phyloP scores from a whole-genome alignment of 35 echinoderm and acorn worm species.

The Apostichopus japonicus region DNA sequence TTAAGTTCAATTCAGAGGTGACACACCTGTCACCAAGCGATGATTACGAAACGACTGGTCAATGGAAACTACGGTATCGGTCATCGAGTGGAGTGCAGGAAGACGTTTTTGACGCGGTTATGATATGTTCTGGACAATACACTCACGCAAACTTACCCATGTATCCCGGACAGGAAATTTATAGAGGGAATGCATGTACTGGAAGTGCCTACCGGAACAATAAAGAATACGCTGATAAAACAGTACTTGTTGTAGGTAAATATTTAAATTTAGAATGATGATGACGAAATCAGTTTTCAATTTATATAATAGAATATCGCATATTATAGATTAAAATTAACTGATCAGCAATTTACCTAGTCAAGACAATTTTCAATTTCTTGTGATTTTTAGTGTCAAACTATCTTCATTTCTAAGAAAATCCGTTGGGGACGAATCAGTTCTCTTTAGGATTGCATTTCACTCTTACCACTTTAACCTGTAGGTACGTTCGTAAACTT shows the following conservation, averaged over 20 bases:
- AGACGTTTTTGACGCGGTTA: conserved; percentile 71
- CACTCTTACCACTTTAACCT: not conserved
- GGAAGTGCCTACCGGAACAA: conserved; percentile 55
- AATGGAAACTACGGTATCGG: conserved; percentile 49
- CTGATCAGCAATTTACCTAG: too few relatives aligned
- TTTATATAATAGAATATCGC: too few relatives aligned
- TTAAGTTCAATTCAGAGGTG: conserved; percentile 65
- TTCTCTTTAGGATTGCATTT: not conserved
- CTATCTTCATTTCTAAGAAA: not conserved
- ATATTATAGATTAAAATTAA: not conserved
- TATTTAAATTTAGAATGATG: not conserved
- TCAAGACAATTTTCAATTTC: too few relatives aligned
- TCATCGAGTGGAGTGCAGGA: not conserved
- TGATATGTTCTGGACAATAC: conserved; percentile 75
- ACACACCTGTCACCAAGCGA: conserved; percentile 20
- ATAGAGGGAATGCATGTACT: conserved; percentile 62
- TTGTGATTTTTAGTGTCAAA: too few relatives aligned
- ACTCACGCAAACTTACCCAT: conserved; percentile 58
- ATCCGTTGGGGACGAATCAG: not conserved
- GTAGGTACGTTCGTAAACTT: too few relatives aligned
- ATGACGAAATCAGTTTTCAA: too few relatives aligned
- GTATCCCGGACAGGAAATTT: conserved; percentile 70
- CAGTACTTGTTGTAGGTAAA: conserved; percentile 76
- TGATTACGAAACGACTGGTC: conserved; percentile 64
- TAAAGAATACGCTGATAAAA: conserved; percentile 63